Conservation (phyloP, 2,113 vertebrate species). For the Paradoxurus hermaphroditus region DNA sequence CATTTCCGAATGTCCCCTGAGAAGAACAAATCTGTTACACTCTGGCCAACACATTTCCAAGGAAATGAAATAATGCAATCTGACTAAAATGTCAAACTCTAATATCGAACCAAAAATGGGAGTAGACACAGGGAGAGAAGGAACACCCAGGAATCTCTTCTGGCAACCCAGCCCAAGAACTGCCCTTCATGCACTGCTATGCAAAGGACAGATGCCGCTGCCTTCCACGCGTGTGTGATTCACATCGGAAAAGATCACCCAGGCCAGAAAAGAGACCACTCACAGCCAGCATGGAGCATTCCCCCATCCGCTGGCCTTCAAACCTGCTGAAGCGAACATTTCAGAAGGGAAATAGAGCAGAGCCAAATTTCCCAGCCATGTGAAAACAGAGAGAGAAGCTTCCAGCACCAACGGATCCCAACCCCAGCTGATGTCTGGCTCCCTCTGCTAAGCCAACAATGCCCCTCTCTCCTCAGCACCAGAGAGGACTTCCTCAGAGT, state of each 20-base stretch:
- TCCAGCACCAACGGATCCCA: not conserved
- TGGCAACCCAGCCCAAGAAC: not conserved
- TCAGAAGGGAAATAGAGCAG: slow-evolving; percentile 63
- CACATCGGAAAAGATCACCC: not conserved
- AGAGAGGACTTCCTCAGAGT: not conserved
- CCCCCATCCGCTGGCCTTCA: not conserved
- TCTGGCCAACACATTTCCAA: slow-evolving; percentile 43
- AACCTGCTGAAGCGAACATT: slow-evolving; percentile 32
- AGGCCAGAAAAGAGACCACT: not conserved
- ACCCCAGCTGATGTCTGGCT: not conserved
- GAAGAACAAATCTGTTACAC: slow-evolving; percentile 67
- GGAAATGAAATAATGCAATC: slow-evolving; percentile 39
- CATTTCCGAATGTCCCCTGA: slow-evolving; percentile 51
- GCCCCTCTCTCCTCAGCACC: not conserved
- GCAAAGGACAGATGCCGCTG: not conserved
- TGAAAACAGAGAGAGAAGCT: not conserved
- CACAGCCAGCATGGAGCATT: not conserved
- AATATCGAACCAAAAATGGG: not conserved
- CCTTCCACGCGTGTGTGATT: not conserved
- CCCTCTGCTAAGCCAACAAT: not conserved
- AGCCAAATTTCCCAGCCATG: slow-evolving; percentile 44
- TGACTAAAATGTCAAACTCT: slow-evolving; percentile 43
- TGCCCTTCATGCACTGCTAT: not conserved
- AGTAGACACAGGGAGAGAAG: not conserved
- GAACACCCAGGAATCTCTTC: not conserved